Evolutionary conservation across 1,140 invertebrate species (phyloP).

Genomic region (Diprion similis): DNA sequence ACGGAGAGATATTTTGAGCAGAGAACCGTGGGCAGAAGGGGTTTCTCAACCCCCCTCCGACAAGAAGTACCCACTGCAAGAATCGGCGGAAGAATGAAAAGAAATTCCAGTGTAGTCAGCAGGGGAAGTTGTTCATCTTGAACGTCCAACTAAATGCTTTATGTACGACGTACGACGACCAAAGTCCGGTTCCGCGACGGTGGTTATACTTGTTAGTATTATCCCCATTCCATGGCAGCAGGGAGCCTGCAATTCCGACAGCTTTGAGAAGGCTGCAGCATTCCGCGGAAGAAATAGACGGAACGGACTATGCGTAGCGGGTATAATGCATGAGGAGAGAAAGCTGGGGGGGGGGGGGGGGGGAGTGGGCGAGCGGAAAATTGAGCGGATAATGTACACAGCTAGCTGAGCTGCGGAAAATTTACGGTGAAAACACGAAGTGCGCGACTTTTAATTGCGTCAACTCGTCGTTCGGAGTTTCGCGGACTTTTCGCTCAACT

Average conservation of each 20-base stretch:
- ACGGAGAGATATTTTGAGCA: too few species aligned
- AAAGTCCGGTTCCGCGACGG: background rate
- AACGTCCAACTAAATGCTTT: conserved; percentile 7
- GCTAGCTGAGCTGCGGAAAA: too few species aligned
- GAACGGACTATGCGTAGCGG: background rate
- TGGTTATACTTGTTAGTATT: too few species aligned
- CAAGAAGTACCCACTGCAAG: background rate
- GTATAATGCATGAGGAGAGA: too few species aligned
- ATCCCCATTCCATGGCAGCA: background rate
- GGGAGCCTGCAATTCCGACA: background rate
- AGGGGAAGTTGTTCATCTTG: background rate
- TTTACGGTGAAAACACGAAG: background rate
- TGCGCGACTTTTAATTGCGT: conserved; percentile 1
- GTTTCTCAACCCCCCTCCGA: too few species aligned
- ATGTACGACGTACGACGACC: background rate
- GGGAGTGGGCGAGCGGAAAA: too few species aligned
- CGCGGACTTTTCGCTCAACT: background rate
- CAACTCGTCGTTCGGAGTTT: background rate
- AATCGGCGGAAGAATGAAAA: background rate
- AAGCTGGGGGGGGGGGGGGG: too few species aligned
- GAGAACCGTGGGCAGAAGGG: too few species aligned
- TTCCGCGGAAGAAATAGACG: background rate
- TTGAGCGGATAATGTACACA: too few species aligned
- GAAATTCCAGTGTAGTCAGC: conserved; percentile 3
- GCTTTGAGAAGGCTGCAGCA: background rate